Base-by-base conservation (phyloP, 1,140 invertebrate species). In the Kradibia gibbosae region DNA sequence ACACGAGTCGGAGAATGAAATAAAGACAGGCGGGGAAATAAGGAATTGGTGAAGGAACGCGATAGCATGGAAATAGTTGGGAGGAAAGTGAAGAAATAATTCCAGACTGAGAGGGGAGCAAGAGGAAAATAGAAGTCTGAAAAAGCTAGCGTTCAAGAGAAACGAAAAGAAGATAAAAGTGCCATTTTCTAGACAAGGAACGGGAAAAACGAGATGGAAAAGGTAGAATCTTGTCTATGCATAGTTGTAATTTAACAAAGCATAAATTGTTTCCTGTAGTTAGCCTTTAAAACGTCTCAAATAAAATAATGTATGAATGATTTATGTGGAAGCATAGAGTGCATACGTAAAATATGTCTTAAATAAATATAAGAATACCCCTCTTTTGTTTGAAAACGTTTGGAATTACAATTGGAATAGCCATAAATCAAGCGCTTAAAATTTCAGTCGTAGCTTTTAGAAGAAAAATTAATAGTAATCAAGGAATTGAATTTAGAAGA, bases 101-200 rank as follows among this genome's bases (percentile, higher is more conserved):
- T 57, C 60, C 73, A 22, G 22, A 39, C 3, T 13, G 28, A 45
- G 70, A 45, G 70, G 28, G 22, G 39, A 48, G n/a, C 17, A 67
- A 11, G 5, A 5, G 70, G 42, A 48, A 67, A 72, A 48, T 50
- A 72, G n/a, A n/a, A 48, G 45, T 72, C 10, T 13, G 39, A 70
- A 42, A 67, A 42, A 34, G n/a, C 22, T 70, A 70, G 22, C 20
- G 22, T 25, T 10, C 36, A 70, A 70, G 65, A 22, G 34, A 39
- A 70, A 70, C 17, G n/a, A 42, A 70, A 70, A n/a, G 20, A 70
- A 45, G n/a, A 42, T 39, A 25, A 15, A 70, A 70, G 42, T 70
- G n/a, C 17, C 39, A 45, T 70, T 70, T 4, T 4, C 2, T 13
- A 67, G 34, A 67, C 8, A 65, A 67, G 34, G 34, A 67, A 39